Evolutionary conservation across 1,140 invertebrate species (phyloP), one percentile per base, ranked within the genome.

Genomic region (Ceratina australensis): DNA sequence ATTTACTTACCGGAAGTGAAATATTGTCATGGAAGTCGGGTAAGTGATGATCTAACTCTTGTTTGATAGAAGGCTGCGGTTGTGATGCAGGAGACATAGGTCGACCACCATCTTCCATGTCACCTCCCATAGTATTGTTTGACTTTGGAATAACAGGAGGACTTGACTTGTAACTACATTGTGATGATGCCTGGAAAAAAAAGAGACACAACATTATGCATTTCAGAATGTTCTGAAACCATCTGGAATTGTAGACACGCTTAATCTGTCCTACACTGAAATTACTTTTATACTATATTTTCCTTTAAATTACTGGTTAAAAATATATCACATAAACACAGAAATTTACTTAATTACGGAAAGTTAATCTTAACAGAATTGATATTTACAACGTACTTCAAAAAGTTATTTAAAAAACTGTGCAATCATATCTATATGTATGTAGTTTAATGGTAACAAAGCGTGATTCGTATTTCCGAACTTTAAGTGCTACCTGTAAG

Each of bases 91-190:
- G 92, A 83, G 93, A 91, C 89, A 93, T 92, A 73, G 93, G 92
- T 87, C 93, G 92, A 83, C 92, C 93, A 83, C 93, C 90, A 86
- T 92, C 93, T 86, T 94, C 94, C 72, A 93, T 88, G 88, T 95
- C 94, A 86, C 92, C 92, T 81, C 93, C 93, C 84, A 94, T 92
- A 84, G 93, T 92, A 87, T 94, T 94, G 92, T 94, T 95, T 91
- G 93, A 92, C 91, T 95, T 95, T 93, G 94, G 94, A 93, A 94
- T 89, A 80, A 90, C 86, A 85, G 89, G 91, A 89, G 93, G 93
- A 91, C 93, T 94, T 87, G 93, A 94, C 92, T 94, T 94, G 89
- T 94, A 94, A 92, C 93, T 94, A 93, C 93, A 92, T 89, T 93
- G 93, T 86, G 93, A 92, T 75, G 92, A 93, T 89, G 93, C 91